A percentile compares a stretch with the other conserved stretches of the same genome.
Evolutionary conservation across 2,113 vertebrate species (phyloP).

Genomic region (Tursiops truncatus): DNA sequence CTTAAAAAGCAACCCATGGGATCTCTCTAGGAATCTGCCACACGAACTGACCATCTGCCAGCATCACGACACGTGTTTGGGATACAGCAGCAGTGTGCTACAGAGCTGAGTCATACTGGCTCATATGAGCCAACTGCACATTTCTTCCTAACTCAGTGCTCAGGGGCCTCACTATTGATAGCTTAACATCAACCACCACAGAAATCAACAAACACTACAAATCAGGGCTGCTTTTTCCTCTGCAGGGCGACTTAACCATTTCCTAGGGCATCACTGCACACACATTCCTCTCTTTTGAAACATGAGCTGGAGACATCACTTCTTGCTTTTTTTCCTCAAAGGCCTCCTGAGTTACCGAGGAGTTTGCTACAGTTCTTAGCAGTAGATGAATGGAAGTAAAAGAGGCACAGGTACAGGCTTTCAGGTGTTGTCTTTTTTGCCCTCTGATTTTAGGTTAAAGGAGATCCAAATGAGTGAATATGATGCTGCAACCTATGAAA

Average conservation of each 20-base stretch:
- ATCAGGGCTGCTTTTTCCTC: background rate
- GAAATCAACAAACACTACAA: background rate
- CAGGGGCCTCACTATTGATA: background rate
- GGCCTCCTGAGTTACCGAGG: background rate
- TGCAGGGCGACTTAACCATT: background rate
- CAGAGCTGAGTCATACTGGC: too few species aligned
- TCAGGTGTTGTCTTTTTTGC: background rate
- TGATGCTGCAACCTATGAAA: constrained; percentile 92
- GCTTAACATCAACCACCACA: background rate
- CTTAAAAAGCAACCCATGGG: background rate
- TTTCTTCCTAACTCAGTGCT: background rate
- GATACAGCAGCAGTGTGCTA: accelerated
- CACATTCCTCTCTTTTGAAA: background rate
- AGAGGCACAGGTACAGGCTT: background rate
- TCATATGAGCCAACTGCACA: background rate
- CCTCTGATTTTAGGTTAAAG: constrained; percentile 87
- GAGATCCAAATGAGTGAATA: constrained; percentile 98
- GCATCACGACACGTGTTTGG: background rate
- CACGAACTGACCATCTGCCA: background rate
- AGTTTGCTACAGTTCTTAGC: background rate
- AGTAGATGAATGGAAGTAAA: background rate
- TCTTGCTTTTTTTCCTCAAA: background rate
- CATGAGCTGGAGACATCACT: background rate
- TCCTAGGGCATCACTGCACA: background rate
- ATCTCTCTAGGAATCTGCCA: background rate